phyloP scores from a whole-genome alignment of 2,797 vertebrate genomes.

The Phalloptychus januarius region DNA sequence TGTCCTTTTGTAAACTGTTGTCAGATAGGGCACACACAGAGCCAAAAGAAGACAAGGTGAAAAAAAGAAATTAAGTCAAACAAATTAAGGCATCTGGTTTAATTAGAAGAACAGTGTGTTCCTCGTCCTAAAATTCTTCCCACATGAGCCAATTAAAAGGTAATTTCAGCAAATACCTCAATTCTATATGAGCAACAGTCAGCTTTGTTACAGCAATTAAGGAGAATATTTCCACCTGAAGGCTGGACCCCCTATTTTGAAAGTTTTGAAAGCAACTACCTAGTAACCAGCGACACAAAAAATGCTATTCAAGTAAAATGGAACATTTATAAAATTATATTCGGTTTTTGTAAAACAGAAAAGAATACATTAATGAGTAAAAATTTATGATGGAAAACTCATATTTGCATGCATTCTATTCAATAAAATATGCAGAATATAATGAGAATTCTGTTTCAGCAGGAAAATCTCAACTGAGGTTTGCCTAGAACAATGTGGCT shows the following conservation, averaged over 20 bases:
- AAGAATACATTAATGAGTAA: no score
- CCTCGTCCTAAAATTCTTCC: constrained; percentile 3
- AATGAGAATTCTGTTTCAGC: no score
- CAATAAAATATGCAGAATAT: neutral
- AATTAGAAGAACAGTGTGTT: constrained; percentile 8
- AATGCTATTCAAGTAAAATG: constrained; percentile 16
- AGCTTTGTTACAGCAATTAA: constrained; percentile 27
- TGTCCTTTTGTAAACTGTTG: neutral
- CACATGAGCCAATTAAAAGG: constrained; percentile 26
- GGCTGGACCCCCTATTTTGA: neutral
- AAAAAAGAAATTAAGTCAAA: neutral
- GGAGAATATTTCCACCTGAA: constrained; percentile 10
- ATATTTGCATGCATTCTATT: neutral
- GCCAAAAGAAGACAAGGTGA: neutral
- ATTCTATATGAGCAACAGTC: constrained; percentile 13
- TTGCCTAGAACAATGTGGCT: neutral
- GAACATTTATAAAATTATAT: neutral
- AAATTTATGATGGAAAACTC: neutral
- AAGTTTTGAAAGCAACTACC: constrained; percentile 1
- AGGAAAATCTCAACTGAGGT: neutral
- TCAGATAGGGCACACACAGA: neutral
- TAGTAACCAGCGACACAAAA: neutral
- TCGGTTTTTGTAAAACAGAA: neutral
- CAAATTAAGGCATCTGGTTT: neutral
- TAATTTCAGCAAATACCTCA: constrained; percentile 16